phyloP scores from a whole-genome alignment of 1,140 invertebrate species.

The Dolichoris vasculosae region DNA sequence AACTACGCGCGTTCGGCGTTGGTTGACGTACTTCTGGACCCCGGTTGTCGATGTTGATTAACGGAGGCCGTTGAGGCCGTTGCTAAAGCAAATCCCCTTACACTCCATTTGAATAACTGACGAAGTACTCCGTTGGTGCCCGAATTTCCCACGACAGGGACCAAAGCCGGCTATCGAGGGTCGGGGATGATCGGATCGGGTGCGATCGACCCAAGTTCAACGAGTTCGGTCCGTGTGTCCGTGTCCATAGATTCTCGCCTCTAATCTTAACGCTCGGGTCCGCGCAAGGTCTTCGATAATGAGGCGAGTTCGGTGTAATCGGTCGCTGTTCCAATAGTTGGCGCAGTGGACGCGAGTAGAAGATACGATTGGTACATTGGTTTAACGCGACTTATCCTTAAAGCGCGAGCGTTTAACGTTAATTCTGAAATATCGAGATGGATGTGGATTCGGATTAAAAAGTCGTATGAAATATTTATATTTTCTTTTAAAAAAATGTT shows the following conservation, averaged over 20 bases:
- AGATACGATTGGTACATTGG: not conserved
- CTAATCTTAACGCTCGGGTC: not conserved
- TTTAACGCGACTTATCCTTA: not conserved
- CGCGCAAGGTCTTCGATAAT: not conserved
- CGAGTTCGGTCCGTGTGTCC: not conserved
- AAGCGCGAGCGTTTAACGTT: not conserved
- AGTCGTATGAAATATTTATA: too few relatives aligned
- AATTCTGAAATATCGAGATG: not conserved
- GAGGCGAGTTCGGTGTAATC: conserved; percentile 20
- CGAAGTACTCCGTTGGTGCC: not conserved
- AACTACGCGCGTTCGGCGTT: not conserved
- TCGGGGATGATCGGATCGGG: conserved; percentile 1
- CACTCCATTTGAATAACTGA: conserved; percentile 55
- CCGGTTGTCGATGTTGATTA: conserved; percentile 42
- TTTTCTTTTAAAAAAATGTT: too few relatives aligned
- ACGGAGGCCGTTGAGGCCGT: conserved; percentile 11
- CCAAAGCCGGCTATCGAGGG: not conserved
- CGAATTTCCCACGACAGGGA: conserved; percentile 1
- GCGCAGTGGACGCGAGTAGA: not conserved
- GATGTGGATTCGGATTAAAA: too few relatives aligned
- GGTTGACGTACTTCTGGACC: not conserved
- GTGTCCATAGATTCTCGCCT: not conserved
- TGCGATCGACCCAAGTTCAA: conserved; percentile 25
- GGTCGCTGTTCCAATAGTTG: not conserved
- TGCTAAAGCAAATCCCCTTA: conserved; percentile 47